Conservation (phyloP, 2,888 invertebrate species). For the Agriopis marginaria region DNA sequence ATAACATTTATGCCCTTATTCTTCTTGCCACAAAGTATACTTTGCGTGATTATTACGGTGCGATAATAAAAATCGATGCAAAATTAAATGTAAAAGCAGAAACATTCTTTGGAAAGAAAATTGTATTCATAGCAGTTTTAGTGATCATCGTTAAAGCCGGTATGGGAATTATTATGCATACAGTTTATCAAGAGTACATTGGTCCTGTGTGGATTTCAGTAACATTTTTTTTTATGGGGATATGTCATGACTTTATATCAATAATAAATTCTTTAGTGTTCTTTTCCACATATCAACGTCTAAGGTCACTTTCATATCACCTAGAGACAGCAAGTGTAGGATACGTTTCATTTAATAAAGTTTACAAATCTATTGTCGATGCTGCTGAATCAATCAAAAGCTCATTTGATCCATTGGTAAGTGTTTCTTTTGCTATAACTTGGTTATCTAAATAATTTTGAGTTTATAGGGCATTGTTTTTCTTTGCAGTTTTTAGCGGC, state of each 20-base stretch:
- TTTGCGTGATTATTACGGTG: background rate
- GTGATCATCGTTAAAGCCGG: background rate
- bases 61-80: background rate
- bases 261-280: background rate
- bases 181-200: too few relatives aligned
- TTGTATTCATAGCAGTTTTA: background rate
- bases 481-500: slow-evolving; percentile 5
- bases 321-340: background rate
- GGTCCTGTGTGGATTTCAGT: background rate
- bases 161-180: background rate
- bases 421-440: background rate
- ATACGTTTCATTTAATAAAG: background rate
- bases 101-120: background rate
- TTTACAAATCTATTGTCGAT: slow-evolving; percentile 6
- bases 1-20: background rate
- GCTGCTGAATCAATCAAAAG: background rate
- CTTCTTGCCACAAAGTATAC: background rate
- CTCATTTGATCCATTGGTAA: slow-evolving; percentile 11
- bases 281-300: background rate
- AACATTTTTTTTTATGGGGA: background rate
- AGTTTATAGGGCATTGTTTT: background rate
- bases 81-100: background rate
- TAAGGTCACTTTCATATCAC: background rate
- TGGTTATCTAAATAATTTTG: too few relatives aligned
- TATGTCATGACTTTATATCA: background rate